Evolutionary conservation across 2,797 vertebrate species (phyloP).

Genomic region (Clamator glandarius): DNA sequence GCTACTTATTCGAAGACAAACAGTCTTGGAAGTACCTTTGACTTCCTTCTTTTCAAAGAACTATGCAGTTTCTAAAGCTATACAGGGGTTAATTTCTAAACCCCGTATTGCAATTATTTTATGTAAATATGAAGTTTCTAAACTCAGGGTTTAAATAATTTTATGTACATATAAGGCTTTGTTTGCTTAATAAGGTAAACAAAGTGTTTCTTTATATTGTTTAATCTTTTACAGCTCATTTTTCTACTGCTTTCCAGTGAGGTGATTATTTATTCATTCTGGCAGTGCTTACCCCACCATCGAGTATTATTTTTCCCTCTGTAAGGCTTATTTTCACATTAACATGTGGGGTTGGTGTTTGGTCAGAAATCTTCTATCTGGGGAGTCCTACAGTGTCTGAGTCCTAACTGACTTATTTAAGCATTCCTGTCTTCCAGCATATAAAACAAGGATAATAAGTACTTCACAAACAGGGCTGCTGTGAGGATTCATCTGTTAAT

Average conservation of each 20-base stretch:
- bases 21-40: background rate
- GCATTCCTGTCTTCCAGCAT: background rate
- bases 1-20: background rate
- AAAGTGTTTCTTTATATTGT: background rate
- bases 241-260: background rate
- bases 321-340: conserved; percentile 1
- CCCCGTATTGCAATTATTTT: background rate
- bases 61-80: background rate
- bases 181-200: background rate
- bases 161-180: background rate
- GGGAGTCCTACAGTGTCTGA: background rate
- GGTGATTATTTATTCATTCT: conserved; percentile 1
- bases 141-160: background rate
- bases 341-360: background rate
- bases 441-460: background rate
- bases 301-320: background rate
- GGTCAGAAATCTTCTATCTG: background rate
- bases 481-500: background rate
- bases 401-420: conserved; percentile 8
- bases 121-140: background rate
- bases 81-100: background rate
- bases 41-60: background rate
- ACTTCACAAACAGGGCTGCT: background rate
- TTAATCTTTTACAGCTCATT: background rate
- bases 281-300: background rate